Evolutionary conservation across 2,797 vertebrate species (phyloP).

Genomic region (Anguilla megastoma): DNA sequence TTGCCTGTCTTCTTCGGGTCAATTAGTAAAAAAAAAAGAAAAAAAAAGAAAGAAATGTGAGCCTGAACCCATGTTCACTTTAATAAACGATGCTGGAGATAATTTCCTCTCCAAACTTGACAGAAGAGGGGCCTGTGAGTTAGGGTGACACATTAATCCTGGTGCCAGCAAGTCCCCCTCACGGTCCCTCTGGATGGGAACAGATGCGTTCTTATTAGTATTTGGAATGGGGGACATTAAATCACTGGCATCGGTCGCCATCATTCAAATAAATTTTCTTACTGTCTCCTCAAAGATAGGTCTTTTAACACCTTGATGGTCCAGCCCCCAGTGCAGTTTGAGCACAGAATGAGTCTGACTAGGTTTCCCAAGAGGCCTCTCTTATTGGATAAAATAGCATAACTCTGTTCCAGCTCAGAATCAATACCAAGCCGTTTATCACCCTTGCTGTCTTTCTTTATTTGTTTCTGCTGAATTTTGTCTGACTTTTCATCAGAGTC

Average conservation of each 20-base stretch:
- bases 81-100: conserved; percentile 4
- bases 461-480: conserved; percentile 47
- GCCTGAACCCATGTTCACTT: background rate
- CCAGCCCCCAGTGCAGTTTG: conserved; percentile 42
- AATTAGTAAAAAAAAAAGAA: background rate
- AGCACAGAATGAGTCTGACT: conserved; percentile 49
- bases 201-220: conserved; percentile 65
- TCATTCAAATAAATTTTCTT: conserved; percentile 59
- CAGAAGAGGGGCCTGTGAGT: conserved; percentile 30
- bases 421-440: conserved; percentile 61
- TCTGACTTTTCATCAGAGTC: conserved; percentile 57
- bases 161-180: conserved; percentile 33
- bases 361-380: conserved; percentile 57
- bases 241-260: conserved; percentile 52
- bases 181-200: conserved; percentile 49
- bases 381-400: conserved; percentile 65
- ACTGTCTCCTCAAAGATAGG: conserved; percentile 34
- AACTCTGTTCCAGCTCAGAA: conserved; percentile 56
- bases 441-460: conserved; percentile 58
- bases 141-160: conserved; percentile 62
- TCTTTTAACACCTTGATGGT: conserved; percentile 51
- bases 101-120: conserved; percentile 18
- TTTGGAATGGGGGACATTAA: conserved; percentile 53
- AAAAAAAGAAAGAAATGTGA: background rate
- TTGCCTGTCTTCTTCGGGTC: background rate